Percentiles rank a stretch among this genome's conserved stretches.
phyloP scores from a whole-genome alignment of 2,797 vertebrate species.

The Rhynchonycteris naso region DNA sequence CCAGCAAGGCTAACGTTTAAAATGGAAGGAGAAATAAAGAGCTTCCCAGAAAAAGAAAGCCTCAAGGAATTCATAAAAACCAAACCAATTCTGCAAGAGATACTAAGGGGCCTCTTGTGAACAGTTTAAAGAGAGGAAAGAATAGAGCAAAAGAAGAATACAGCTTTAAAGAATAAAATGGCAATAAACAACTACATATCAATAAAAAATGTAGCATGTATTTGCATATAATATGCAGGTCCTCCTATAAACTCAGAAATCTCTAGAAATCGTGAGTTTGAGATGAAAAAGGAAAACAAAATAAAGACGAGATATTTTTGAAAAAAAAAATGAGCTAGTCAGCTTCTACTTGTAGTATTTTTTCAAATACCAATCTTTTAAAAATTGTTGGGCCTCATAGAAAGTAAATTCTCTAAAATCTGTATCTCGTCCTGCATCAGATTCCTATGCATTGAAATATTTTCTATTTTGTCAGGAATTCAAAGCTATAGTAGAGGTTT shows the following conservation, averaged over 20 bases:
- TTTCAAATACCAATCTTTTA: neutral
- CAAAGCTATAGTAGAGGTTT: neutral
- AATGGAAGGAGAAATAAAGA: no score
- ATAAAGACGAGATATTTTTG: neutral
- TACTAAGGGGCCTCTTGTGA: no score
- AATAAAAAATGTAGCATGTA: no score
- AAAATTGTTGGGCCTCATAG: neutral
- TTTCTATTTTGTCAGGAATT: neutral
- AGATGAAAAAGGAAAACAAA: neutral
- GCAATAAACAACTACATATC: no score
- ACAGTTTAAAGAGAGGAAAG: no score
- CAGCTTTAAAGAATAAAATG: no score
- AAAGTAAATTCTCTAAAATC: neutral
- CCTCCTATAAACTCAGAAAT: neutral
- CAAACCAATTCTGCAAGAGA: no score
- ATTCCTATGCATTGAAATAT: neutral
- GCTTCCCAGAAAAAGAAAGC: no score
- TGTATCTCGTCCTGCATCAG: neutral
- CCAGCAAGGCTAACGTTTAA: no score
- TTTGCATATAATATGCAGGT: no score
- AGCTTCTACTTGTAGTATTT: neutral
- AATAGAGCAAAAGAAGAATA: no score
- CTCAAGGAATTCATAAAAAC: no score
- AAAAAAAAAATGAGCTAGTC: neutral
- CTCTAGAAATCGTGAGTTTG: neutral